A percentile compares a stretch with the other conserved stretches of the same genome.
Conservation (phyloP, 1,140 invertebrate genomes). For the Probaryconus sp. region DNA sequence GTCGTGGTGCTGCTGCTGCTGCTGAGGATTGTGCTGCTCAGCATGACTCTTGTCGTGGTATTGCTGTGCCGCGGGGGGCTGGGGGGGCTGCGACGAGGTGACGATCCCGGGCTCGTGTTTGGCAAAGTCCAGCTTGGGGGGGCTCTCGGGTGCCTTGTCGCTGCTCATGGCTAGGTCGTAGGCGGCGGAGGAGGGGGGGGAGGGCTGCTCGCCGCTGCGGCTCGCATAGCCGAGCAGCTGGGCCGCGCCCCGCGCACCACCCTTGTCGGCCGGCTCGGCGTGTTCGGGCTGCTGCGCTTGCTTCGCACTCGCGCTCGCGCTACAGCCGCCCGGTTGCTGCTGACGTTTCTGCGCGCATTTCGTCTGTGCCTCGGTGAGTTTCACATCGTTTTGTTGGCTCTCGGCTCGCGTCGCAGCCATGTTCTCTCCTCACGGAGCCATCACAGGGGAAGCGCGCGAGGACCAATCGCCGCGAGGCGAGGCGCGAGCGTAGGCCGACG, state of each 20-base stretch:
- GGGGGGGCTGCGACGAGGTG: constrained; percentile 69
- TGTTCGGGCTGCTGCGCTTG: constrained; percentile 72
- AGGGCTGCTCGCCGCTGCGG: constrained; percentile 64
- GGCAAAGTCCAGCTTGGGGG: neutral
- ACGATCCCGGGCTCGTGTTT: constrained; percentile 9
- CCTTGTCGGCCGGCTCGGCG: constrained; percentile 73
- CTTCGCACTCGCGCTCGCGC: constrained; percentile 72
- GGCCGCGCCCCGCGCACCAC: constrained; percentile 72
- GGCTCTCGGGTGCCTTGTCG: constrained; percentile 56
- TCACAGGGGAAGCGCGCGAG: constrained; percentile 30
- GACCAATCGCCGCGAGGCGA: constrained; percentile 35
- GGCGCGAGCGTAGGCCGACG: too few relatives aligned
- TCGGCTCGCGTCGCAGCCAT: constrained; percentile 81
- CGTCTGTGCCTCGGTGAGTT: constrained; percentile 72
- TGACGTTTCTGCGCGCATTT: constrained; percentile 42
- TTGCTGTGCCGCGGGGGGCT: constrained; percentile 59
- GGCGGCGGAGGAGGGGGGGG: constrained; percentile 74
- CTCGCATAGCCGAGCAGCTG: constrained; percentile 69
- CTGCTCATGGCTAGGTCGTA: constrained; percentile 75
- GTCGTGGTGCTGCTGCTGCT: constrained; percentile 60
- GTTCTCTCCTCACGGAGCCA: constrained; percentile 23
- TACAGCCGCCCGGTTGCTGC: constrained; percentile 70
- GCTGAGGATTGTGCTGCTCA: neutral
- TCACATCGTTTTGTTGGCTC: constrained; percentile 80
- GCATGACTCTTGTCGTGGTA: constrained; percentile 52